Conservation (phyloP, 2,888 invertebrate genomes). For the Unio delphinus region DNA sequence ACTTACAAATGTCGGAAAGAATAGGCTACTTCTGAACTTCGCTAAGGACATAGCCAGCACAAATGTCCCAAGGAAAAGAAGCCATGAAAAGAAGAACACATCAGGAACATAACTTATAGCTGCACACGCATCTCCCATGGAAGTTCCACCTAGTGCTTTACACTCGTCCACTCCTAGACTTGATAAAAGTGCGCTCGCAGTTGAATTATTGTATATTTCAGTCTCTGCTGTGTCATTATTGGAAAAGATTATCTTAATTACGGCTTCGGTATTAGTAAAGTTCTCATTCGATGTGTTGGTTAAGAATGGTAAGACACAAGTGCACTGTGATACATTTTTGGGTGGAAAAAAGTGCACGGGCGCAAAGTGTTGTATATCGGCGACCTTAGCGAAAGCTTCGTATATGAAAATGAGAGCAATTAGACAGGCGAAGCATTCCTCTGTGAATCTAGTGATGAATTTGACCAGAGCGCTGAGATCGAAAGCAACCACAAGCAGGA, state of each 20-base stretch:
- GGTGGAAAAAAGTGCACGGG: conserved; percentile 44
- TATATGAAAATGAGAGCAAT: conserved; percentile 98
- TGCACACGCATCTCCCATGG: conserved; percentile 73
- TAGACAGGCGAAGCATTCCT: conserved; percentile 96
- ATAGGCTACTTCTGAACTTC: conserved; percentile 83
- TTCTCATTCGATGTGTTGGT: background rate
- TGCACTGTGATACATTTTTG: conserved; percentile 24
- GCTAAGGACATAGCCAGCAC: conserved; percentile 89
- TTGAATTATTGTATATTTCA: too few relatives aligned
- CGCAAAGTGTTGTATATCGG: conserved; percentile 72
- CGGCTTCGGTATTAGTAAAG: conserved; percentile 7
- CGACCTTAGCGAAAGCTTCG: conserved; percentile 95
- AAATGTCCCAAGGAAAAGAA: conserved; percentile 94
- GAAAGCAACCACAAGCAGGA: conserved; percentile 89
- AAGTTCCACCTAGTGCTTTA: conserved; percentile 19
- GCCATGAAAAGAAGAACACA: conserved; percentile 94
- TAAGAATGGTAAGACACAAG: conserved; percentile 27
- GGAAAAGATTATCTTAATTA: conserved; percentile 5
- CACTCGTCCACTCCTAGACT: conserved; percentile 18
- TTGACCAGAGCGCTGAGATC: conserved; percentile 97
- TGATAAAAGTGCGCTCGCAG: conserved; percentile 5
- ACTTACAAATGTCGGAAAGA: too few relatives aligned
- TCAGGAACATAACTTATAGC: conserved; percentile 70
- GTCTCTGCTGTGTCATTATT: too few relatives aligned
- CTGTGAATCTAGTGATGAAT: conserved; percentile 96